Evolutionary conservation across 2,113 vertebrate species (phyloP).

Genomic region (Probosciger aterrimus): DNA sequence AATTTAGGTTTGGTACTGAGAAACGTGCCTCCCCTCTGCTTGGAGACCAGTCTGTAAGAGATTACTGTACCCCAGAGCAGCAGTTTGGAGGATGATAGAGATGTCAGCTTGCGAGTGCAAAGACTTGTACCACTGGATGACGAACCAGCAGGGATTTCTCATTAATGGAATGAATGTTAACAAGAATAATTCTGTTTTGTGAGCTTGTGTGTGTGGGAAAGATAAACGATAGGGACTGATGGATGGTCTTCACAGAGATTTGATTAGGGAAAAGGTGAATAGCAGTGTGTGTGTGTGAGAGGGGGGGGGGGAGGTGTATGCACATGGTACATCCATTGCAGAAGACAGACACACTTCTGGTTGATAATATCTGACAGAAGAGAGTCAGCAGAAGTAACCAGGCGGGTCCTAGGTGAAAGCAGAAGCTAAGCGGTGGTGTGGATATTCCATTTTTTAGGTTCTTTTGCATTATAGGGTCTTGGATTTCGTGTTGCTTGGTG

Average conservation of each 20-base stretch:
- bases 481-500: not conserved
- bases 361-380: not conserved
- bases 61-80: slow-evolving; percentile 15
- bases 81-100: slow-evolving; percentile 39
- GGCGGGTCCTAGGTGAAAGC: not conserved
- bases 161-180: slow-evolving; percentile 63
- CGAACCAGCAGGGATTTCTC: slow-evolving; percentile 56
- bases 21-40: not conserved
- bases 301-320: not conserved
- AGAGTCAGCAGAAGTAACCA: not conserved
- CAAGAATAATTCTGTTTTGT: slow-evolving; percentile 51
- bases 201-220: not conserved
- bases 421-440: not conserved
- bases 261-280: slow-evolving; percentile 36
- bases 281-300: not conserved
- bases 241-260: slow-evolving; percentile 49
- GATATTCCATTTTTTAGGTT: not conserved
- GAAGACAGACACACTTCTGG: not conserved
- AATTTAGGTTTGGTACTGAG: not conserved
- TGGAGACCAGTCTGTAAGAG: slow-evolving; percentile 18
- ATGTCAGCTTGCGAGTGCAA: slow-evolving; percentile 30
- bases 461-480: not conserved
- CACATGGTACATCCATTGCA: not conserved
- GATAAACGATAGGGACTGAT: slow-evolving; percentile 40
- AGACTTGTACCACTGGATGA: slow-evolving; percentile 37